Evolutionary conservation across 2,888 invertebrate species (phyloP).

Genomic region (Pristionchus arcanus): DNA sequence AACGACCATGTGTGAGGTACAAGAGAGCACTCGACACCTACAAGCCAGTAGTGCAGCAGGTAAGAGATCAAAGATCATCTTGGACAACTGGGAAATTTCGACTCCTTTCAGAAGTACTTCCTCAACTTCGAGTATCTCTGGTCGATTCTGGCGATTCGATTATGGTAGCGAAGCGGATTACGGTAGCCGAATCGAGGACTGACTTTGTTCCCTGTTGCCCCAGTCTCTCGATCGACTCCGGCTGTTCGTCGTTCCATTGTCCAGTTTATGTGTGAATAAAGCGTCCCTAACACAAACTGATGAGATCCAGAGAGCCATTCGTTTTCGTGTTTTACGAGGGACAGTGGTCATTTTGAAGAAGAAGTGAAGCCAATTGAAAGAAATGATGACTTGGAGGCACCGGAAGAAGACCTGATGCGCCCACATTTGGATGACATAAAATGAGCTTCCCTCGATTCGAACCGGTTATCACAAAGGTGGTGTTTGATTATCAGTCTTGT

Average conservation of each 20-base stretch:
- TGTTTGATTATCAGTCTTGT: too few relatives aligned
- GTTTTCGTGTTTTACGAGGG: conserved; percentile 9
- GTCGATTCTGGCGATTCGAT: conserved; percentile 33
- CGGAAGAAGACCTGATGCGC: too few relatives aligned
- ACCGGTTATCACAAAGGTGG: too few relatives aligned
- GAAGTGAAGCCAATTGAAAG: background rate
- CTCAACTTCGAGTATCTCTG: conserved; percentile 47
- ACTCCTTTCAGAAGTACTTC: background rate
- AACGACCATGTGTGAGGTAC: conserved; percentile 3
- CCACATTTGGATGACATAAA: too few relatives aligned
- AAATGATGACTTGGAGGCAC: background rate
- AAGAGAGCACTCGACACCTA: background rate
- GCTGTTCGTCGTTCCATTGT: conserved; percentile 21
- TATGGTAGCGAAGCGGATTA: conserved; percentile 10
- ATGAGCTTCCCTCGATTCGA: too few relatives aligned
- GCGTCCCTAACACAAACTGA: background rate
- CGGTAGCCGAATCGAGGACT: conserved; percentile 23
- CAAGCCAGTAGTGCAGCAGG: background rate
- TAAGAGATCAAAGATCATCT: conserved; percentile 41
- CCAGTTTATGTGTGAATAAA: conserved; percentile 5
- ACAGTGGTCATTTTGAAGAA: background rate
- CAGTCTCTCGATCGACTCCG: background rate
- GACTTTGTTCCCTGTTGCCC: conserved; percentile 5
- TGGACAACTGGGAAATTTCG: background rate
- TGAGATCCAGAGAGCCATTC: conserved; percentile 11